Base-by-base conservation (phyloP, 2,797 vertebrate species). In the Gymnothorax javanicus region DNA sequence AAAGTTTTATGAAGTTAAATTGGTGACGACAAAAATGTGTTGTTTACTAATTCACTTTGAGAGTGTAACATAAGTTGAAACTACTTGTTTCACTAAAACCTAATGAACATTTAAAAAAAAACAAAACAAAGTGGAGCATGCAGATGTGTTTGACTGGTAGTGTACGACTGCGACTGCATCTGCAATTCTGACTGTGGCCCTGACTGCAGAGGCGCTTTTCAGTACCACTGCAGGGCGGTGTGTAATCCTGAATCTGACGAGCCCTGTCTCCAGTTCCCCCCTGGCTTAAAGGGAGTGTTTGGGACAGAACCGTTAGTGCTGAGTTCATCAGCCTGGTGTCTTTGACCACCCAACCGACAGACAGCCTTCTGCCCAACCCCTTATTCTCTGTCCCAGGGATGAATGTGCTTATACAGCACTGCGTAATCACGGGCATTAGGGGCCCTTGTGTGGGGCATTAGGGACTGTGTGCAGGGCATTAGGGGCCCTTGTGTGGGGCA, bases 401-500 rank as follows among this genome's bases (percentile, higher is more conserved):
- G 84, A 91, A 91, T 92, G 85, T 91, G 89, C 91, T 90, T 88
- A 8, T 92, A 91, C 90, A 91, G 91, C 91, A 90, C 90, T 90
- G 89, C 89, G 60, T 91, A 92, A 94, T 93, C 87, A 54, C 84
- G 84, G 82, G 91, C 89, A 91, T 94, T 94, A 93, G 91, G 90
- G 43, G 7, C 87, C 87, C 89, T 93, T 94, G 90, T 94, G 90
- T 33, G 25, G 87, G 88, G 94, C 79, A 94, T 94, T 95, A 93
- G 90, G 33, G 1, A 2, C 33, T 43, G 33, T 43, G 33, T 43
- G 33, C 33, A 43, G 33, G 33, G 33, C 33, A 43, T 43, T 43
- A 43, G 33, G 33, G 43, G 7, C 87, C 87, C 89, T 93, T 94
- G 90, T 94, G 90, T 33, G 25, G 87, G 88, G 94, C 79, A 94